A percentile compares a stretch with the other conserved stretches of the same genome.
These are phyloP conservation scores for Marisa cornuarietis DNA, from an alignment of 1,140 invertebrate genomes.

Conservation along the genomic window DNA sequence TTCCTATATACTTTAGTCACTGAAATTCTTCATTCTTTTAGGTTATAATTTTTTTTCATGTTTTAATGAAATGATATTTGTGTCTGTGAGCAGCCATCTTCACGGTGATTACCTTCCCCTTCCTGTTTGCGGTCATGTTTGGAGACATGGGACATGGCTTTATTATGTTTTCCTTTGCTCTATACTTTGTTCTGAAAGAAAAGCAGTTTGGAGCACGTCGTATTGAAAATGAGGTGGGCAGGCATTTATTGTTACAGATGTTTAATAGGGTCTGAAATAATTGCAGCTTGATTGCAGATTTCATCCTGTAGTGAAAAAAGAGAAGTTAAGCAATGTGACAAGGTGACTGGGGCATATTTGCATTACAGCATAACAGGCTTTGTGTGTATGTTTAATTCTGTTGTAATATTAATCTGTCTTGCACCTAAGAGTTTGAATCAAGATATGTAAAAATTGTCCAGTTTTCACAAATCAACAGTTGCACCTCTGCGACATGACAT, in stretches of 20 bases:
- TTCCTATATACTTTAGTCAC: no score
- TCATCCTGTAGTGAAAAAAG: no score
- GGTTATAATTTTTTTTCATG: conserved; percentile 21
- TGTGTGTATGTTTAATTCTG: no score
- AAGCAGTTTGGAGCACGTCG: conserved; percentile 62
- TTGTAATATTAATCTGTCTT: not conserved
- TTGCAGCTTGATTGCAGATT: no score
- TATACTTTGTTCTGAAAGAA: conserved; percentile 73
- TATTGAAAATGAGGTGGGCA: conserved; percentile 61
- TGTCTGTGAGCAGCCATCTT: conserved; percentile 78
- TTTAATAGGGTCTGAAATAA: not conserved
- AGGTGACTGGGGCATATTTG: no score
- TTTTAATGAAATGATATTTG: not conserved
- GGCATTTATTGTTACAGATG: not conserved
- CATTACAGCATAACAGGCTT: no score
- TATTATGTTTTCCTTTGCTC: conserved; percentile 73
- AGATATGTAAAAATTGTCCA: not conserved
- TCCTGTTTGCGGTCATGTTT: conserved; percentile 98
- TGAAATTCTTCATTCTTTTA: no score
- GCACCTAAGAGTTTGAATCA: not conserved
- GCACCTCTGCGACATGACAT: no score
- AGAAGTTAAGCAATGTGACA: no score
- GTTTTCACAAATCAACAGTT: not conserved
- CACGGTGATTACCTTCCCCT: conserved; percentile 97
- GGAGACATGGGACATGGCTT: conserved; percentile 93